These are phyloP conservation scores for Cataglyphis livida DNA, from an alignment of 2,888 invertebrate genomes.

Conservation along the genomic window DNA sequence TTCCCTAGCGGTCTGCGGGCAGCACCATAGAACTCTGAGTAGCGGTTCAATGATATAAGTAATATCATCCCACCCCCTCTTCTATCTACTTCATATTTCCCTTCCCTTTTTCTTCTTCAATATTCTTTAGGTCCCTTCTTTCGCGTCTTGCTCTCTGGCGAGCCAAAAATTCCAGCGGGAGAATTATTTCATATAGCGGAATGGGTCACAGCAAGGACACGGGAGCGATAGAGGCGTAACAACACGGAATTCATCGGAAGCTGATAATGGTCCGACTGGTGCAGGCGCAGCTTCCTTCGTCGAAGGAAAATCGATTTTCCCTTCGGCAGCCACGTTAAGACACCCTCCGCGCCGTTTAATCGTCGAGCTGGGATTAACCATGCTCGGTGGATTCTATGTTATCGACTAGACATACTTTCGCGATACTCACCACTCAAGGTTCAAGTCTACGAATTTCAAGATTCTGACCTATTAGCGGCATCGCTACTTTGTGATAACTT, in stretches of 20 bases:
- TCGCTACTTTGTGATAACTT: not conserved
- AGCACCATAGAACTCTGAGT: conserved; percentile 82
- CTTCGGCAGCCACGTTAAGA: not conserved
- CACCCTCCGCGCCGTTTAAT: conserved; percentile 12
- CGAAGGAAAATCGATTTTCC: conserved; percentile 41
- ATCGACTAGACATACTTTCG: conserved; percentile 33
- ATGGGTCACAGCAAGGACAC: not conserved
- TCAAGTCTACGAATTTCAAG: conserved; percentile 12
- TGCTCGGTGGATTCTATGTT: conserved; percentile 28
- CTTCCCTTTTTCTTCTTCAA: conserved; percentile 21
- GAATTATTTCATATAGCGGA: not conserved
- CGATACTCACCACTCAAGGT: not conserved
- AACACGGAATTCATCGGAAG: conserved; percentile 20
- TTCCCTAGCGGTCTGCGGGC: conserved; percentile 77
- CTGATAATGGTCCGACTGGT: conserved; percentile 34
- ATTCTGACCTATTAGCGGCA: conserved; percentile 1
- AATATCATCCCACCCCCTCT: conserved; percentile 54
- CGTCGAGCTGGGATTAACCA: conserved; percentile 32
- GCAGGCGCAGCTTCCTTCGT: conserved; percentile 41
- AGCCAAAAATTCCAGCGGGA: not conserved
- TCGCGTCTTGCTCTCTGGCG: not conserved
- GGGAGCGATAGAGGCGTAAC: conserved; percentile 32
- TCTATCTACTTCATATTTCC: not conserved
- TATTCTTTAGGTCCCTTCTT: conserved; percentile 28
- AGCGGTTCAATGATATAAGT: conserved; percentile 81